phyloP scores from a whole-genome alignment of 2,888 invertebrate genomes.

The Xylophagus ater region DNA sequence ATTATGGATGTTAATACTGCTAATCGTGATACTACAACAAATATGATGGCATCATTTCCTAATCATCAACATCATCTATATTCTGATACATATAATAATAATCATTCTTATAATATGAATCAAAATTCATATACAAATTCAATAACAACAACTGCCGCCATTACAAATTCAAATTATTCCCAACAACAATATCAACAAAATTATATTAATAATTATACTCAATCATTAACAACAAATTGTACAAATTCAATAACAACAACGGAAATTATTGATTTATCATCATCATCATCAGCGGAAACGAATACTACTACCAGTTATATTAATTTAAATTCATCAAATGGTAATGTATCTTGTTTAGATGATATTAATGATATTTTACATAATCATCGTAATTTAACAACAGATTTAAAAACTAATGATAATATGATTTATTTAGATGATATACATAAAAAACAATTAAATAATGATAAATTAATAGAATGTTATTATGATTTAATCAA shows the following conservation, averaged over 20 bases:
- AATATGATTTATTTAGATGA: too few species aligned
- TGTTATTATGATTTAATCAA: too few species aligned
- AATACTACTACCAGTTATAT: conserved; percentile 24
- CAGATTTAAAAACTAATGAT: background rate
- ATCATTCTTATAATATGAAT: conserved; percentile 12
- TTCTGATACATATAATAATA: conserved; percentile 10
- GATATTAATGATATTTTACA: conserved; percentile 36
- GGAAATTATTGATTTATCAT: background rate
- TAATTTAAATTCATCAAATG: conserved; percentile 27
- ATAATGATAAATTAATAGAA: too few species aligned
- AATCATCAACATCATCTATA: conserved; percentile 9
- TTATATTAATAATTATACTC: conserved; percentile 12
- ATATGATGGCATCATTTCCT: conserved; percentile 10
- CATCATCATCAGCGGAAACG: background rate
- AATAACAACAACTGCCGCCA: too few species aligned
- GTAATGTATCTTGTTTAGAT: conserved; percentile 33
- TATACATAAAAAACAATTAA: too few species aligned
- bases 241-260: background rate
- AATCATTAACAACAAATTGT: too few species aligned
- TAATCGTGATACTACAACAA: background rate
- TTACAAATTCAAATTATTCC: conserved; percentile 4
- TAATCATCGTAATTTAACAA: conserved; percentile 29
- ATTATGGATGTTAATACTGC: background rate
- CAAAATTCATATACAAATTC: conserved; percentile 3
- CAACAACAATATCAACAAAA: conserved; percentile 12